Evolutionary conservation across 2,113 vertebrate species (phyloP).

Genomic region (Diglossa brunneiventris): DNA sequence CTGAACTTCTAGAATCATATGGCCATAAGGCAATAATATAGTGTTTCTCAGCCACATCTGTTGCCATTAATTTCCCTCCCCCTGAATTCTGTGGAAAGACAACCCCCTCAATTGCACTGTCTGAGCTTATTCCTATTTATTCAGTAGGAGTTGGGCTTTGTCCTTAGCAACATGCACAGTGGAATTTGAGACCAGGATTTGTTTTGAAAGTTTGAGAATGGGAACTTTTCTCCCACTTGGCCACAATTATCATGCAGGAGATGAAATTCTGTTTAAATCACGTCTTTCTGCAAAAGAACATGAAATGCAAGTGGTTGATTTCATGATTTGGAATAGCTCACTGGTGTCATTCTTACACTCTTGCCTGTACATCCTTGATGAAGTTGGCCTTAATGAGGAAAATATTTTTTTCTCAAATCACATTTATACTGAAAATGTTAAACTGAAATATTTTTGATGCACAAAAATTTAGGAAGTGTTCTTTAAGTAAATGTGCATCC

Average conservation of each 20-base stretch:
- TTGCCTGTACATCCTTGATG: not conserved
- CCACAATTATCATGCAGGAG: not conserved
- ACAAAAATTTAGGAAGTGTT: not conserved
- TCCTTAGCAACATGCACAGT: not conserved
- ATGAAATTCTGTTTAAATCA: not conserved
- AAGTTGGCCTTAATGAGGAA: not conserved
- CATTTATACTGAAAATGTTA: not conserved
- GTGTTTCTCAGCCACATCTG: not conserved
- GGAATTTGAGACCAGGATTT: not conserved
- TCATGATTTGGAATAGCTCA: not conserved
- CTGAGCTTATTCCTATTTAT: not conserved
- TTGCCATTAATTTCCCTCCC: not conserved
- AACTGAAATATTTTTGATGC: not conserved
- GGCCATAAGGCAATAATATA: not conserved
- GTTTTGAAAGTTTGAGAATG: not conserved
- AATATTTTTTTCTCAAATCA: not conserved
- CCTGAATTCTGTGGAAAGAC: not conserved
- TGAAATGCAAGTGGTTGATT: not conserved
- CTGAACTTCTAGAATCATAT: not conserved
- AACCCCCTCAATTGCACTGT: not conserved
- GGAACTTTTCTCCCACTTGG: not conserved
- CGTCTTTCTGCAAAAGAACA: not conserved
- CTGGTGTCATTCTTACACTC: not conserved
- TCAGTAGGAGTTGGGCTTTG: not conserved
- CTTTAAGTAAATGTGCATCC: not conserved